These are phyloP conservation scores for Psilopogon haemacephalus DNA, from an alignment of 2,113 vertebrate species.

Conservation along the genomic window DNA sequence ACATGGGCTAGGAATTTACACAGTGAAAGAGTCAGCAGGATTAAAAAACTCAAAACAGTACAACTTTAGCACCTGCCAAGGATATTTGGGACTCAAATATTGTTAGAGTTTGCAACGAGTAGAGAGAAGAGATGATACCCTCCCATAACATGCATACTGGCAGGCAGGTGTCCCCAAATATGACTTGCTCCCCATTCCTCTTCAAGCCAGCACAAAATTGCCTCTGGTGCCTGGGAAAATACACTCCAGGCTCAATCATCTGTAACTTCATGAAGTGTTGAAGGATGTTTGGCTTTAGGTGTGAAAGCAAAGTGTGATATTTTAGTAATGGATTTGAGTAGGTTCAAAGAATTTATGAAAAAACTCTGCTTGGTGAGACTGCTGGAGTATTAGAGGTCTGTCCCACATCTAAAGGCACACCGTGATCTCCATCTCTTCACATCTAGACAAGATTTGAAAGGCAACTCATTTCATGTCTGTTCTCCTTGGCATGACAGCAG, in stretches of 20 bases:
- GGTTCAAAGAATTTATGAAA: not conserved
- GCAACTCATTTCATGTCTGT: not conserved
- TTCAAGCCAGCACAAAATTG: not conserved
- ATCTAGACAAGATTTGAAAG: not conserved
- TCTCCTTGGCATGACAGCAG: not conserved
- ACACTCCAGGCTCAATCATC: not conserved
- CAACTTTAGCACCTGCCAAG: not conserved
- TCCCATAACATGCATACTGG: not conserved
- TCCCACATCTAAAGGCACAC: not conserved
- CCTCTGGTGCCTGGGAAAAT: not conserved
- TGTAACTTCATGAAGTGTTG: not conserved
- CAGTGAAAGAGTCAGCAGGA: not conserved
- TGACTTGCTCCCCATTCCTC: not conserved
- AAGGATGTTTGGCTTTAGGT: not conserved
- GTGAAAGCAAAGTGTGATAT: not conserved
- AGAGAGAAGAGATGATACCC: not conserved
- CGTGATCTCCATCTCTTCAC: not conserved
- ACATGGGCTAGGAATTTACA: not conserved
- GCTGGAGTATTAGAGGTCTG: not conserved
- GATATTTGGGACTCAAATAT: not conserved
- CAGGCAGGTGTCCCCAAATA: constrained; percentile 1
- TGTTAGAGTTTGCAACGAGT: not conserved
- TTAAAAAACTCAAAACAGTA: not conserved
- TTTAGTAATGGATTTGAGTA: not conserved
- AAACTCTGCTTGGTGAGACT: not conserved